Percentiles rank a stretch among this genome's conserved stretches.
These are phyloP conservation scores for Drosophila erecta DNA, from an alignment of 1,140 invertebrate species.

Conservation along the genomic window DNA sequence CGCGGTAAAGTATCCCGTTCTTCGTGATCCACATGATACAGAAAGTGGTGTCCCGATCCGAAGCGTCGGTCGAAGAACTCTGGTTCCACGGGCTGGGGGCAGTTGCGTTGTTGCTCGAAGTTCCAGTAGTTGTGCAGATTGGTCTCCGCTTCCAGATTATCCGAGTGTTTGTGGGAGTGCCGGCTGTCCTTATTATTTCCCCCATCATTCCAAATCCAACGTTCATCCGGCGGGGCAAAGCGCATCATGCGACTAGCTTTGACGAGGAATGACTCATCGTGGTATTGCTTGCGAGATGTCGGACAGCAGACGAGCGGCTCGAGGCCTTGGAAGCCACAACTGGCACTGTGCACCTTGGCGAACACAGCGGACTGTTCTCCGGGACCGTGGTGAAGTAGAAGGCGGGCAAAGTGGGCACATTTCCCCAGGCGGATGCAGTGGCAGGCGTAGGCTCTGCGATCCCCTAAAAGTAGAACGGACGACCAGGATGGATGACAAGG, in stretches of 20 bases:
- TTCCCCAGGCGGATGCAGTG: conserved; percentile 64
- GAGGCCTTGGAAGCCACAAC: conserved; percentile 66
- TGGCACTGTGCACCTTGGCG: conserved; percentile 52
- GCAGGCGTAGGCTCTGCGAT: conserved; percentile 31
- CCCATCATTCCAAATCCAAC: conserved; percentile 56
- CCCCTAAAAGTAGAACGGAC: conserved; percentile 31
- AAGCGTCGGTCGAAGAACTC: conserved; percentile 50
- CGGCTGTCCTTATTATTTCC: conserved; percentile 2
- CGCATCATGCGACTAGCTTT: conserved; percentile 44
- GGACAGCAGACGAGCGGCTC: conserved; percentile 69
- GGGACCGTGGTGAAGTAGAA: conserved; percentile 51
- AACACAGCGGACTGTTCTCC: conserved; percentile 60
- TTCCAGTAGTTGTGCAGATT: conserved; percentile 57
- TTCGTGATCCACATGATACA: conserved; percentile 54
- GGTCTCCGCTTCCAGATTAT: conserved; percentile 28
- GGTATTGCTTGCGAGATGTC: conserved; percentile 17
- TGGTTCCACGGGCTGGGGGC: conserved; percentile 46
- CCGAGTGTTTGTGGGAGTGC: conserved; percentile 1
- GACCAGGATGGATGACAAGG: conserved; percentile 26
- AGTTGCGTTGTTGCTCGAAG: conserved; percentile 56
- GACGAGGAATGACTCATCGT: conserved; percentile 17
- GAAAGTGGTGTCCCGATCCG: conserved; percentile 41
- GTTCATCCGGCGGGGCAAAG: conserved; percentile 40
- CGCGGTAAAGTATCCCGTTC: conserved; percentile 8
- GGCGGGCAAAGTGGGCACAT: conserved; percentile 43